A percentile compares a stretch with the other conserved stretches of the same genome.
phyloP scores from a whole-genome alignment of 2,797 vertebrate genomes.

The Danio choprae region DNA sequence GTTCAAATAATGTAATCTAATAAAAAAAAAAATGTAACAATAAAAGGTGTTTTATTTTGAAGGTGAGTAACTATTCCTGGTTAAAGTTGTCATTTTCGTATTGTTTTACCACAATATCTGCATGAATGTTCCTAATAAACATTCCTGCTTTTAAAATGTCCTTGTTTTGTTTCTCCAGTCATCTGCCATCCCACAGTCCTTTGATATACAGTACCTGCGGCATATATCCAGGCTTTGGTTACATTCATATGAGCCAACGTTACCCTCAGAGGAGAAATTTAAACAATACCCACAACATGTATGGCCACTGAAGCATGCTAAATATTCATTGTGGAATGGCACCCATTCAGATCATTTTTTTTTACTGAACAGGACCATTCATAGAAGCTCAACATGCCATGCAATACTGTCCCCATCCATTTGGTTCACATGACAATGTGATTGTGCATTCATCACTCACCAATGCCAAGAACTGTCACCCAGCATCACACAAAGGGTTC shows the following conservation, averaged over 20 bases:
- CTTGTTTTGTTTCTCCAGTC: not conserved
- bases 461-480: slow-evolving; percentile 67
- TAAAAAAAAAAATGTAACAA: too few relatives aligned
- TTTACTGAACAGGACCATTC: slow-evolving; percentile 35
- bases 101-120: not conserved
- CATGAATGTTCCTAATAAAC: not conserved
- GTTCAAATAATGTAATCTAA: too few relatives aligned
- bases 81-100: not conserved
- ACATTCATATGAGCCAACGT: not conserved
- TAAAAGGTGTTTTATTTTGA: too few relatives aligned
- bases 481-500: slow-evolving; percentile 61
- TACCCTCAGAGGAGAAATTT: not conserved
- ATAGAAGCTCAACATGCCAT: slow-evolving; percentile 6
- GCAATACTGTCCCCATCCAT: not conserved
- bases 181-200: not conserved
- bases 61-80: too few relatives aligned
- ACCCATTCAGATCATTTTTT: not conserved
- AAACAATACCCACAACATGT: slow-evolving; percentile 15
- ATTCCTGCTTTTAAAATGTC: not conserved
- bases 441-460: slow-evolving; percentile 71
- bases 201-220: not conserved
- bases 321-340: not conserved
- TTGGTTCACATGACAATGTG: slow-evolving; percentile 62
- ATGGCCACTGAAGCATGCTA: slow-evolving; percentile 1
- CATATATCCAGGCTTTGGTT: not conserved